phyloP scores from a whole-genome alignment of 2,888 invertebrate genomes.

The Rotaria magnacalcarata region DNA sequence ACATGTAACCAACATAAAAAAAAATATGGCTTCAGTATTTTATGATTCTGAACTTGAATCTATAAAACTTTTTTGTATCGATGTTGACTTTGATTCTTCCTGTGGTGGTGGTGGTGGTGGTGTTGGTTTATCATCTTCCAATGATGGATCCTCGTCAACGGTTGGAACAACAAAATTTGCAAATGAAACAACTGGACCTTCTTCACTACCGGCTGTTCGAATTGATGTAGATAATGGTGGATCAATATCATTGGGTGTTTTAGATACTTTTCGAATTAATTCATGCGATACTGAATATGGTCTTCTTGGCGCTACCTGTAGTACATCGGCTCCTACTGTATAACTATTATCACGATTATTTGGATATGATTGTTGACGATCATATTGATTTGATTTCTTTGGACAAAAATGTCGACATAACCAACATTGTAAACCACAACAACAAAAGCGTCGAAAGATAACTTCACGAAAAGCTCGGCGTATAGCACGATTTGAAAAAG shows the following conservation, averaged over 20 bases:
- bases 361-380: background rate
- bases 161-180: background rate
- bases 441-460: constrained; percentile 8
- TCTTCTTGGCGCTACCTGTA: background rate
- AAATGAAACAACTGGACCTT: background rate
- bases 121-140: background rate
- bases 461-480: constrained; percentile 47
- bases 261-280: background rate
- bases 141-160: background rate
- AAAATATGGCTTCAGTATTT: background rate
- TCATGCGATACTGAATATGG: background rate
- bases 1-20: background rate
- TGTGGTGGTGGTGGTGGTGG: too few species aligned
- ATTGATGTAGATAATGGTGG: background rate
- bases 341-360: background rate
- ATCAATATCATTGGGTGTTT: background rate
- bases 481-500: constrained; percentile 63
- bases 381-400: background rate
- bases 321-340: background rate
- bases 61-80: background rate
- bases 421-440: constrained; percentile 6
- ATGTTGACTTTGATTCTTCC: background rate
- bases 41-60: background rate
- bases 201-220: background rate
- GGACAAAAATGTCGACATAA: background rate